Conservation (phyloP, 2,797 vertebrate species). For the Anniella stebbinsi region DNA sequence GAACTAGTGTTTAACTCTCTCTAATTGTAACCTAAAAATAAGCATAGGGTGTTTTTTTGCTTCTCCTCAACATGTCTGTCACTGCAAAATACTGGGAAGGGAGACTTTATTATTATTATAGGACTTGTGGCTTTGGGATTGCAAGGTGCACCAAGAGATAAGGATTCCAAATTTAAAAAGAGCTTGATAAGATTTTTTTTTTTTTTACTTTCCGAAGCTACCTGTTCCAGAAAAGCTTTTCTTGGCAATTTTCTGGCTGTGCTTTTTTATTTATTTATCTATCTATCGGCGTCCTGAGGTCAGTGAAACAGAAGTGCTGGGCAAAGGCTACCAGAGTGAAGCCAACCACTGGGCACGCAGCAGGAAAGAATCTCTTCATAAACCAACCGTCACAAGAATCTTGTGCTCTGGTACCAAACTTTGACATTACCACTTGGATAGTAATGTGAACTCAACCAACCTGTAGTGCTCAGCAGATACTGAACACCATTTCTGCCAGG, state of each 20-base stretch:
- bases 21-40: constrained; percentile 56
- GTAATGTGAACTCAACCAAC: too few species aligned
- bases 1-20: constrained; percentile 23
- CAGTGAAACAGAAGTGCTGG: constrained; percentile 53
- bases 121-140: constrained; percentile 72
- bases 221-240: constrained; percentile 68
- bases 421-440: background rate
- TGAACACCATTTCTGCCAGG: background rate
- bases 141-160: constrained; percentile 80
- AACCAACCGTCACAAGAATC: background rate
- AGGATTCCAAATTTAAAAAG: constrained; percentile 77
- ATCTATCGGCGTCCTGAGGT: constrained; percentile 56
- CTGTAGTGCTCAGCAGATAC: background rate
- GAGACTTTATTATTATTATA: constrained; percentile 69
- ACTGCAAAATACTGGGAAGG: constrained; percentile 53
- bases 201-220: constrained; percentile 70
- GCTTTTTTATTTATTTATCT: constrained; percentile 52
- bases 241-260: constrained; percentile 56
- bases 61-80: constrained; percentile 49
- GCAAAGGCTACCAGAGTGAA: constrained; percentile 54
- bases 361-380: background rate
- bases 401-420: background rate
- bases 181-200: constrained; percentile 73
- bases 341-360: constrained; percentile 31
- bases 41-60: background rate